These are phyloP conservation scores for Beroe forskalii DNA, from an alignment of 37 sponge, comb jelly and placozoan species.

Conservation along the genomic window DNA sequence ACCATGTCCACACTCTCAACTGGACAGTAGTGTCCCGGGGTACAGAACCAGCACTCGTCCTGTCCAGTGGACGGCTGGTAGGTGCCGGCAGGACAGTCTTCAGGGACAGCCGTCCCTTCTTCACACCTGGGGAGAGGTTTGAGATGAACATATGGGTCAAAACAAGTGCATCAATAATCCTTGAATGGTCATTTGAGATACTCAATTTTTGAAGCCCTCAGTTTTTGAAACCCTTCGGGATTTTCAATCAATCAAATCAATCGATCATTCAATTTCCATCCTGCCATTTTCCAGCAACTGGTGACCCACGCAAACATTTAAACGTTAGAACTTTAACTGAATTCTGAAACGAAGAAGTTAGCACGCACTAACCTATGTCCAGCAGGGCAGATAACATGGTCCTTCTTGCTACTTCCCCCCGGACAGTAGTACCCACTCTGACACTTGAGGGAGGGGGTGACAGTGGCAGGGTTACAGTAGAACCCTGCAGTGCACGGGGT, in stretches of 20 bases:
- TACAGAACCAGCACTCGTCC: constrained; percentile 12
- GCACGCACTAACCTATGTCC: neutral
- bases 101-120: neutral
- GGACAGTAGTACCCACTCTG: constrained; percentile 50
- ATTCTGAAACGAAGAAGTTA: too few relatives aligned
- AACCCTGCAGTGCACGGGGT: neutral
- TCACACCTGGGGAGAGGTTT: neutral
- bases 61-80: constrained; percentile 33
- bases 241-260: too few relatives aligned
- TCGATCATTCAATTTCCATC: too few relatives aligned
- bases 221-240: too few relatives aligned
- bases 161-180: too few relatives aligned
- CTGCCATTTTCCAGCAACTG: too few relatives aligned
- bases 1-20: neutral
- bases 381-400: neutral
- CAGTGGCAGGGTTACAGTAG: constrained; percentile 49
- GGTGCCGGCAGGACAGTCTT: neutral
- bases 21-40: constrained; percentile 15
- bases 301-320: too few relatives aligned
- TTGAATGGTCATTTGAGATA: too few relatives aligned
- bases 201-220: too few relatives aligned
- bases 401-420: neutral
- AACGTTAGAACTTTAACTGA: too few relatives aligned
- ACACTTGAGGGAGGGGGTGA: constrained; percentile 38
- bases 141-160: too few relatives aligned